Evolutionary conservation across 2,797 vertebrate species (phyloP), one percentile per base, ranked within the genome.

Genomic region (Pygocentrus nattereri): DNA sequence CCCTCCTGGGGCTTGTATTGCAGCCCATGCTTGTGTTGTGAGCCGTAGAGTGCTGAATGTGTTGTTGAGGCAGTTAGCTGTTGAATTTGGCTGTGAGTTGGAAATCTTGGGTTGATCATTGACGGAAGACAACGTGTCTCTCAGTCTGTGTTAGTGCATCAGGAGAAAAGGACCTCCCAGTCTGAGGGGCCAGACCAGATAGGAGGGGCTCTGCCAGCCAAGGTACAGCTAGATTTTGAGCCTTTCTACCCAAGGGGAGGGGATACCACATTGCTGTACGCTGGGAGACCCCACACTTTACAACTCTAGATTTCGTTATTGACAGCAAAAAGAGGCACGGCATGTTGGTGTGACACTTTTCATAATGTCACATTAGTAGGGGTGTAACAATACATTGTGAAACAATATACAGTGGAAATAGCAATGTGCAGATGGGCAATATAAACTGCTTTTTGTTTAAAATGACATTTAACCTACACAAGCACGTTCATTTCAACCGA

Each of bases 81-180:
- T n/a, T 87, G 56, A 83, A 87, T 85, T 85, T 84, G 82, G 85
- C 82, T 88, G 84, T 62, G 61, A 62, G 27, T 82, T 85, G 84
- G 84, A 76, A 87, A 87, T 84, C 80, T 83, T 85, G 78, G 80
- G 80, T 68, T 84, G 82, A 82, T 76, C 34, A 86, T 85, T 91
- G 89, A 91, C 62, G 84, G 73, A 89, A 86, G 87, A 62, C 85
- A 87, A 80, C 85, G 68, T 89, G 86, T 91, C 84, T 90, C 88
- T 89, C 90, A 91, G 90, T 90, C 89, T 89, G 90, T 90, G 86
- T 90, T 90, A 90, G 88, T 83, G 87, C 88, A 86, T 89, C 88
- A 88, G 86, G 89, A 91, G 87, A 90, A 90, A 89, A 88, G 90
- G 88, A 90, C 89, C 79, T 87, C 89, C 88, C 90, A 91, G 84